Conservation (phyloP, 2,113 vertebrate genomes). For the Sinocyclocheilus anophthalmus region DNA sequence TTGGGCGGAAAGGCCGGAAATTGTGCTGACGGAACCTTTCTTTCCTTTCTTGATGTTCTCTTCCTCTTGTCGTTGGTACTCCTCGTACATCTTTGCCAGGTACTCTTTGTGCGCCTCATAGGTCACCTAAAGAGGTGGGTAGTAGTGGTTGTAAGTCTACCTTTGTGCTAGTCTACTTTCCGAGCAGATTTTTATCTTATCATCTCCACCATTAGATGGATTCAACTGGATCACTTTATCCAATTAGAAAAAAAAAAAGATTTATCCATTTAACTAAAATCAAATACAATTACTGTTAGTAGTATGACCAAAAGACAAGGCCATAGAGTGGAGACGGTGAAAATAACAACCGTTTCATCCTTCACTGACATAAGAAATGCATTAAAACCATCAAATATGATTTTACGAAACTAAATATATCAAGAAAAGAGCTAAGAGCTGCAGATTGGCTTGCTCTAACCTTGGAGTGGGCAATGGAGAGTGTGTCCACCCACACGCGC, state of each 20-base stretch:
- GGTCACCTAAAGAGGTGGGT: constrained; percentile 81
- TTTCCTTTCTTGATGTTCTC: constrained; percentile 99
- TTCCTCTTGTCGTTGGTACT: constrained; percentile 98
- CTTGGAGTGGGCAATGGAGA: constrained; percentile 98
- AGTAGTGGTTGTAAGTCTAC: neutral
- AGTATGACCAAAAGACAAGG: neutral
- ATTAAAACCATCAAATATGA: neutral
- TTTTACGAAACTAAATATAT: neutral
- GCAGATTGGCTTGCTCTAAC: constrained; percentile 68
- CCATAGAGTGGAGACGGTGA: neutral
- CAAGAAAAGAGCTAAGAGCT: neutral
- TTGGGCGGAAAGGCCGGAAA: constrained; percentile 93
- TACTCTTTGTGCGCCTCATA: constrained; percentile 99
- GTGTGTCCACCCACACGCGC: constrained; percentile 98
- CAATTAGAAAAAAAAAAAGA: too few species aligned
- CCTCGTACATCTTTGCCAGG: constrained; percentile 98
- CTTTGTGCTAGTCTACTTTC: neutral
- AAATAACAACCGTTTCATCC: neutral
- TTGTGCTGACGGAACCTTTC: constrained; percentile 96
- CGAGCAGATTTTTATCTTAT: neutral
- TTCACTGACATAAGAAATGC: neutral
- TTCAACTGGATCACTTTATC: neutral
- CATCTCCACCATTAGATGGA: neutral
- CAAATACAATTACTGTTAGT: neutral
- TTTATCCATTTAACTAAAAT: neutral